Evolutionary conservation across 2,113 vertebrate species (phyloP).

Genomic region (Haplochromis vanheusdeni): DNA sequence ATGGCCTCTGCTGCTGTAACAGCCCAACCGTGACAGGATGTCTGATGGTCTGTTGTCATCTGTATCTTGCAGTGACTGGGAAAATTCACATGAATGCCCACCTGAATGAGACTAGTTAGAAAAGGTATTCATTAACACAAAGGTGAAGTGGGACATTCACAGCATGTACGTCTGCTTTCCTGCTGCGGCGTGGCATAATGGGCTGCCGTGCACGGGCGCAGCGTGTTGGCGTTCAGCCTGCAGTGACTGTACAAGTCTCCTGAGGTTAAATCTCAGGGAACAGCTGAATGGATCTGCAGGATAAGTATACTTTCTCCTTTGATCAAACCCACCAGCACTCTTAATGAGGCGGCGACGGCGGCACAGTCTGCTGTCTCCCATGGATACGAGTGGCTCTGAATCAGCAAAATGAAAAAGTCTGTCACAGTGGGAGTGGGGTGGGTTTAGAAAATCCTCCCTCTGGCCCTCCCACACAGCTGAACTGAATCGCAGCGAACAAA

Average conservation of each 20-base stretch:
- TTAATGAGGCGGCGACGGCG: background rate
- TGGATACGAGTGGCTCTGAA: background rate
- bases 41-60: background rate
- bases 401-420: conserved; percentile 13
- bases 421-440: background rate
- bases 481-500: background rate
- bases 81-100: background rate
- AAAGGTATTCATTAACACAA: background rate
- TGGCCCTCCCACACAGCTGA: background rate
- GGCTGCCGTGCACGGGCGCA: background rate
- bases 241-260: background rate
- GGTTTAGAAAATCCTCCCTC: background rate
- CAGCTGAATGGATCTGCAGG: background rate
- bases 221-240: background rate
- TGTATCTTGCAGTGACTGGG: background rate
- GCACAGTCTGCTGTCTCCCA: background rate
- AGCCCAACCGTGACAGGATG: accelerated
- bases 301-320: background rate
- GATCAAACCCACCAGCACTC: background rate
- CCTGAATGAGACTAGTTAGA: background rate
- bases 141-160: accelerated
- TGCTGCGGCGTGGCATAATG: background rate
- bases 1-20: background rate
- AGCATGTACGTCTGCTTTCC: background rate
- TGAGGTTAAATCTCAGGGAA: background rate